These are phyloP conservation scores for Hippocampus barbouri DNA, from an alignment of 2,113 vertebrate species.

Conservation along the genomic window DNA sequence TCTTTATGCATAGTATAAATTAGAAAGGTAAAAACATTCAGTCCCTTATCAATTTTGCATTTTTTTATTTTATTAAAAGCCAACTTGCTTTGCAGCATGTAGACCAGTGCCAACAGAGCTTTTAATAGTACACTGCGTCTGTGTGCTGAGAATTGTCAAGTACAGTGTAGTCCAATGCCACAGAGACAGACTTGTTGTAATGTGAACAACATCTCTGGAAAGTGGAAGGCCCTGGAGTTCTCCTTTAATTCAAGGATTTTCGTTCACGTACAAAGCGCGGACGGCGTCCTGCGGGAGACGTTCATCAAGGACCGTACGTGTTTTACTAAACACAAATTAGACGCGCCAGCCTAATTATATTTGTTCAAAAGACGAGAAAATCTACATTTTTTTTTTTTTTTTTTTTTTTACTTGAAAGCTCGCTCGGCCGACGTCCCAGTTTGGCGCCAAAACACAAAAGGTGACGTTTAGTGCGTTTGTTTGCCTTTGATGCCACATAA, in stretches of 20 bases:
- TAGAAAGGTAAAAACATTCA: neutral
- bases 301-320: conserved; percentile 74
- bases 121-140: conserved; percentile 41
- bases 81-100: conserved; percentile 14
- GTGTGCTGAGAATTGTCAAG: conserved; percentile 46
- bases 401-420: conserved; percentile 59
- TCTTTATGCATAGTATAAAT: too few relatives aligned
- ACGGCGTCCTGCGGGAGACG: conserved; percentile 65
- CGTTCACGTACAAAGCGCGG: conserved; percentile 69
- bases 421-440: conserved; percentile 56
- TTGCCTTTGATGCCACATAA: conserved; percentile 72
- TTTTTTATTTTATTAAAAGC: conserved; percentile 13
- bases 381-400: conserved; percentile 47
- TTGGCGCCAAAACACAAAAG: conserved; percentile 67
- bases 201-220: conserved; percentile 67
- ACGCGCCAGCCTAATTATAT: conserved; percentile 73
- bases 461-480: conserved; percentile 64
- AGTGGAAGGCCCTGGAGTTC: conserved; percentile 71
- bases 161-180: conserved; percentile 38
- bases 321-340: conserved; percentile 78
- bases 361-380: conserved; percentile 70
- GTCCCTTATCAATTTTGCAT: neutral
- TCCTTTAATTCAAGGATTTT: conserved; percentile 78
- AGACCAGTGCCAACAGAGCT: conserved; percentile 10
- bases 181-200: conserved; percentile 58